Base-by-base conservation (phyloP, 2,888 invertebrate species). In the Drosophila rellima region DNA sequence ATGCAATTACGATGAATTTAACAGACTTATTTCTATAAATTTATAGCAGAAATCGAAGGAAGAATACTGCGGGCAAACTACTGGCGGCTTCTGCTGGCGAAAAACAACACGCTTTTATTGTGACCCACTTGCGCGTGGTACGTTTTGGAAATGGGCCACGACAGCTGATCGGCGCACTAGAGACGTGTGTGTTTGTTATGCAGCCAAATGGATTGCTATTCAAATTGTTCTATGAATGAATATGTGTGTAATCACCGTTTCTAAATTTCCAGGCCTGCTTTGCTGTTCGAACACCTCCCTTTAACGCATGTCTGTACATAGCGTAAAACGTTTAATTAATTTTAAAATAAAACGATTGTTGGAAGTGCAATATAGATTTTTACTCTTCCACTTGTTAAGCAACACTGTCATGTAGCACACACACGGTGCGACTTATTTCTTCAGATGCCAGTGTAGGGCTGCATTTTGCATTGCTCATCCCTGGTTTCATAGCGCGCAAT, bases 261-360 rank as follows among this genome's bases (percentile, higher is more conserved):
- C 87, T 82, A 17, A 91, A 73, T 78, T 90, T 91, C 91, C 91
- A 91, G 31, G 91, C 91, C 65, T 82, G 86, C 61, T 85, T 71
- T 57, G 91, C 91, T 56, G 90, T 87, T 52, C 90, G 81, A 40
- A 84, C 72, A 31, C 91, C 91, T 59, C 85, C 83, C 59, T 76
- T 91, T 29, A 91, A 59, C 45, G 74, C 90, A 82, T 90, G 74
- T 71, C 87, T 90, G 66, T 91, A 91, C 91, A 91, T 91, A 65
- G 64, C 68, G 18, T 26, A 44, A 35, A 18, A 23, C 5, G 39
- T 35, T 61, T 15, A 45, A 65, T 47, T 62, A 35, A 39, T 20
- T 61, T 69, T 47, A 40, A 50, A 64, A 54, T 18, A 17, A 26
- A 61, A 29, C 18, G 39, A 54, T 54, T 40, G 44, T 17, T 47